Percentiles rank a stretch among this genome's conserved stretches.
Conservation (phyloP, 2,797 vertebrate genomes). For the Sternotherus odoratus region DNA sequence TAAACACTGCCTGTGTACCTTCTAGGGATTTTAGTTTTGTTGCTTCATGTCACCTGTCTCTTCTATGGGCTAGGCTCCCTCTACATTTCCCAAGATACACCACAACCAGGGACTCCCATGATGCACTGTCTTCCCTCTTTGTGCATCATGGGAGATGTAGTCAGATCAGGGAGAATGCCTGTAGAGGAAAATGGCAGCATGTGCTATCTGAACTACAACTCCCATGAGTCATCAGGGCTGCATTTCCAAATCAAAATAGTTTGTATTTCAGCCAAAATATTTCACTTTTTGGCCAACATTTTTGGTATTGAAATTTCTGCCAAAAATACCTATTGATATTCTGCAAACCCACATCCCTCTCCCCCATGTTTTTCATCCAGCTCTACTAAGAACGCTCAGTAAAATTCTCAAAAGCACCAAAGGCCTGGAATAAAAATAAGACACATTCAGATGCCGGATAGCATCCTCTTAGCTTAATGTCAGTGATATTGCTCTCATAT, state of each 20-base stretch:
- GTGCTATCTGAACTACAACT: neutral
- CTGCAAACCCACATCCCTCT: neutral
- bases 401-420: neutral
- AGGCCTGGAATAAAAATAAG: conserved; percentile 16
- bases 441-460: conserved; percentile 2
- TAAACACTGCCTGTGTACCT: too few species aligned
- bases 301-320: neutral
- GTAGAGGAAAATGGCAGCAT: too few species aligned
- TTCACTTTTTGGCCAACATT: neutral
- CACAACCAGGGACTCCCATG: too few species aligned
- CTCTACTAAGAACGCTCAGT: neutral
- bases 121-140: too few species aligned
- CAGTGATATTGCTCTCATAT: conserved; percentile 33
- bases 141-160: neutral
- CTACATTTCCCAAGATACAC: too few species aligned
- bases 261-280: neutral
- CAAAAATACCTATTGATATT: neutral
- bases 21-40: too few species aligned
- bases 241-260: too few species aligned
- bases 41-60: too few species aligned
- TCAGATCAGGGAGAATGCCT: too few species aligned
- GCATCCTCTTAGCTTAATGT: conserved; percentile 5
- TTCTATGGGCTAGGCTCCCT: too few species aligned
- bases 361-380: neutral
- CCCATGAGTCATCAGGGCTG: too few species aligned